phyloP scores from a whole-genome alignment of 1,140 invertebrate species.

The Fopius arisanus region DNA sequence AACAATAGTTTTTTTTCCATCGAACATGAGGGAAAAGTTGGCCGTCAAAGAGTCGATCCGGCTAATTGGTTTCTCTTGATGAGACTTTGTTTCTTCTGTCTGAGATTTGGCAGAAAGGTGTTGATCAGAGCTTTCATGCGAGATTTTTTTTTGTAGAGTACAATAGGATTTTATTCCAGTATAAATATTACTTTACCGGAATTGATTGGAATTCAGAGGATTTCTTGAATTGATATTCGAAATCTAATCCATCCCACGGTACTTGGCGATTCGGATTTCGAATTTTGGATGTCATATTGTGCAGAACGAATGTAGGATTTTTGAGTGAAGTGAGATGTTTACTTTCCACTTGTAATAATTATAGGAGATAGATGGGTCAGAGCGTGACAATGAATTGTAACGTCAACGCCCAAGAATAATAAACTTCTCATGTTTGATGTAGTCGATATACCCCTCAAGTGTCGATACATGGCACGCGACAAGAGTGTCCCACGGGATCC shows the following conservation, averaged over 20 bases:
- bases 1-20: constrained; percentile 1
- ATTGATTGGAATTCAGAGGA: too few species aligned
- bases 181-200: too few species aligned
- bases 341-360: constrained; percentile 16
- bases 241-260: too few species aligned
- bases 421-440: background rate
- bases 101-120: background rate
- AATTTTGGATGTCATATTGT: too few species aligned
- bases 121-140: background rate
- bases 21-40: background rate
- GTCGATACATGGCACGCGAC: constrained; percentile 45
- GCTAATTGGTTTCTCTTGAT: constrained; percentile 47
- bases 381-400: background rate
- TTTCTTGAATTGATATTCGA: too few species aligned
- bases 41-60: constrained; percentile 39
- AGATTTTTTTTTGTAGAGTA: background rate
- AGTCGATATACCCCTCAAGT: constrained; percentile 15
- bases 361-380: background rate
- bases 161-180: background rate
- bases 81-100: constrained; percentile 1
- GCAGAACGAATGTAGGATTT: too few species aligned
- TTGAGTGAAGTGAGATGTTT: background rate
- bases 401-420: constrained; percentile 12
- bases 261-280: too few species aligned
- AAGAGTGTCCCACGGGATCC: constrained; percentile 47